phyloP scores from a whole-genome alignment of 2,888 invertebrate genomes.

The Cerceris rybyensis region DNA sequence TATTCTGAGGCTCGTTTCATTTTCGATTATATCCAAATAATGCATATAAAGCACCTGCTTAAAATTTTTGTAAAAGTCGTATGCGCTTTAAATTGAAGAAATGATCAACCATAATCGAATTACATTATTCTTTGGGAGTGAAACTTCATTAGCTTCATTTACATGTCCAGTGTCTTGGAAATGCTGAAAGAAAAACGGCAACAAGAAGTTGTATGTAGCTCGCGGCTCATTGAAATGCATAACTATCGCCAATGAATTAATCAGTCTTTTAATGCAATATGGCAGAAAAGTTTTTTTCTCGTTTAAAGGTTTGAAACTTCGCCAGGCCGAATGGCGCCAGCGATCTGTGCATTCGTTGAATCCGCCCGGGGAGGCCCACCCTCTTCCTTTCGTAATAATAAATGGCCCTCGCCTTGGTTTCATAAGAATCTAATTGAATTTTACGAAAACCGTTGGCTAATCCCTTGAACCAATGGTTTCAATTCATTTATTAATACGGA shows the following conservation, averaged over 20 bases:
- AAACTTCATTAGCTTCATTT: conserved; percentile 27
- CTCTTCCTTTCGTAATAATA: conserved; percentile 62
- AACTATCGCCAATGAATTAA: conserved; percentile 63
- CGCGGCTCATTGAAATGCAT: conserved; percentile 52
- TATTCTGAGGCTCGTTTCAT: too few species aligned
- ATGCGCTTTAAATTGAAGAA: too few species aligned
- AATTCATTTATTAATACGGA: conserved; percentile 6
- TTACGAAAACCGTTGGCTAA: conserved; percentile 60
- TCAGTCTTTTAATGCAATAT: conserved; percentile 62
- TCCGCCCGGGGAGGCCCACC: conserved; percentile 39
- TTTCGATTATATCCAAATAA: too few species aligned
- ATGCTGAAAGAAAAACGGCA: conserved; percentile 1
- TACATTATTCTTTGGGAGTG: not conserved
- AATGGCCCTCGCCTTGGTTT: conserved; percentile 56
- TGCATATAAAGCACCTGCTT: too few species aligned
- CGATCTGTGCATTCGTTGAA: conserved; percentile 36
- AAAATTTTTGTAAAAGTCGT: too few species aligned
- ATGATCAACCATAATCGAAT: too few species aligned
- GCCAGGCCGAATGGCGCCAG: conserved; percentile 59
- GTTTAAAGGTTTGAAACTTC: conserved; percentile 61
- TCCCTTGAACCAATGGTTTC: conserved; percentile 56
- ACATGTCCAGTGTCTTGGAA: conserved; percentile 25
- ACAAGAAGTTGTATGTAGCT: not conserved
- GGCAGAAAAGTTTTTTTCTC: conserved; percentile 57
- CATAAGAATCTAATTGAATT: conserved; percentile 71